Evolutionary conservation across 2,113 vertebrate genomes (phyloP).

Genomic region (Hippopotamus amphibius): DNA sequence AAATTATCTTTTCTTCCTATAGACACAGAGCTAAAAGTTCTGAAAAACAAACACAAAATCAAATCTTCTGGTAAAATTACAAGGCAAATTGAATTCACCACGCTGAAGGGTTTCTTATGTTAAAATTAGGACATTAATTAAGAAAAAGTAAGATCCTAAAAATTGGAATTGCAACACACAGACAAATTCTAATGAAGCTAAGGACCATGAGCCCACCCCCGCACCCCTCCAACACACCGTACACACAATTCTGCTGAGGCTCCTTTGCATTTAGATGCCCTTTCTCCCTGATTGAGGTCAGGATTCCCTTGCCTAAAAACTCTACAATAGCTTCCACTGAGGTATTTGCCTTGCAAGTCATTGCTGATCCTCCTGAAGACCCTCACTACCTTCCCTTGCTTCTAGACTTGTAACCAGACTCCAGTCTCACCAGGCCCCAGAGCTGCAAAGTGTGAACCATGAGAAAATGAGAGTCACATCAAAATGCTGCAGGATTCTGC

Average conservation of each 20-base stretch:
- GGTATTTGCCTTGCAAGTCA: background rate
- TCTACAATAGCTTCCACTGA: background rate
- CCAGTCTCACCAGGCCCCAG: background rate
- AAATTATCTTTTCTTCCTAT: background rate
- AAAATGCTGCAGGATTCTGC: background rate
- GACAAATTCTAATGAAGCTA: background rate
- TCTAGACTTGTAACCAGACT: background rate
- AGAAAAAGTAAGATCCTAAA: background rate
- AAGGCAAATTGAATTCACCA: background rate
- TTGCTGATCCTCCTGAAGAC: background rate
- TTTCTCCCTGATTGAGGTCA: background rate
- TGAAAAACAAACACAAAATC: background rate
- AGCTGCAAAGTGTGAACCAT: background rate
- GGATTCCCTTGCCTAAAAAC: background rate
- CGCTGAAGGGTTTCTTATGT: background rate
- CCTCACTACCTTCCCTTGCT: background rate
- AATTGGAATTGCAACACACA: background rate
- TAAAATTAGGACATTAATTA: slow-evolving; percentile 5
- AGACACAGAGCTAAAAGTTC: background rate
- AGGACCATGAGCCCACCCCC: background rate
- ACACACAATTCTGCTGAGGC: background rate
- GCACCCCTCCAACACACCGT: too few species aligned
- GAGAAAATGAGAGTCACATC: background rate
- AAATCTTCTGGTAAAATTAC: slow-evolving; percentile 3
- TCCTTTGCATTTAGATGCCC: background rate